Percentiles rank a stretch among this genome's conserved stretches.
These are phyloP conservation scores for Marronus borbonicus DNA, from an alignment of 2,888 invertebrate genomes.

Conservation along the genomic window DNA sequence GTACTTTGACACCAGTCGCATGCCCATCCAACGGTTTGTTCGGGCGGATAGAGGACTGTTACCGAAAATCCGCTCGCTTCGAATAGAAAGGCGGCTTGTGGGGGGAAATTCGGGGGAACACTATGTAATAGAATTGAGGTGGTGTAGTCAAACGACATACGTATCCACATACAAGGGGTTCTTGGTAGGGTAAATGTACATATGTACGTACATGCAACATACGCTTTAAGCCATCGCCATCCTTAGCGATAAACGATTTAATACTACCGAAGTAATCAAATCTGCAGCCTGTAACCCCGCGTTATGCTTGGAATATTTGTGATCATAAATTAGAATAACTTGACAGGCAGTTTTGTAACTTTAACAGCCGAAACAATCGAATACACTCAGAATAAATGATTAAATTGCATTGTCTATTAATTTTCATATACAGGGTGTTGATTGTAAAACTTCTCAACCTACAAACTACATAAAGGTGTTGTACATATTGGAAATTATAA, in stretches of 20 bases:
- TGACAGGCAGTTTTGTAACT: slow-evolving; percentile 63
- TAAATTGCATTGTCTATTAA: slow-evolving; percentile 60
- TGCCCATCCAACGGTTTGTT: slow-evolving; percentile 49
- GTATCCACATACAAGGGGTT: not conserved
- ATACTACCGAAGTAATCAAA: slow-evolving; percentile 60
- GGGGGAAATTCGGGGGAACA: not conserved
- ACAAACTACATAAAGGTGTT: not conserved
- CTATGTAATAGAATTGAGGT: slow-evolving; percentile 5
- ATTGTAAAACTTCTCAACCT: not conserved
- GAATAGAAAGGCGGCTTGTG: slow-evolving; percentile 41
- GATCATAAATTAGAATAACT: slow-evolving; percentile 64
- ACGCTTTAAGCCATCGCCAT: slow-evolving; percentile 56
- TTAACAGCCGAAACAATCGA: slow-evolving; percentile 60
- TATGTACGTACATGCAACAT: slow-evolving; percentile 4
- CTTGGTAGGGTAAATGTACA: not conserved
- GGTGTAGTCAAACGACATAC: slow-evolving; percentile 17
- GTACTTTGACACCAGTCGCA: slow-evolving; percentile 50
- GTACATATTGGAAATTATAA: no score
- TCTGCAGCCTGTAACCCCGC: slow-evolving; percentile 58
- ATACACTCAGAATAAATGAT: slow-evolving; percentile 60
- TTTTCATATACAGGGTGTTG: not conserved
- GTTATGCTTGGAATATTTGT: slow-evolving; percentile 58
- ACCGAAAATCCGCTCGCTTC: slow-evolving; percentile 50
- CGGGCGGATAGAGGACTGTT: slow-evolving; percentile 36
- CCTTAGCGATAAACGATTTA: slow-evolving; percentile 60